Base-by-base conservation (phyloP, 2,113 vertebrate species). In the Sturnus vulgaris region DNA sequence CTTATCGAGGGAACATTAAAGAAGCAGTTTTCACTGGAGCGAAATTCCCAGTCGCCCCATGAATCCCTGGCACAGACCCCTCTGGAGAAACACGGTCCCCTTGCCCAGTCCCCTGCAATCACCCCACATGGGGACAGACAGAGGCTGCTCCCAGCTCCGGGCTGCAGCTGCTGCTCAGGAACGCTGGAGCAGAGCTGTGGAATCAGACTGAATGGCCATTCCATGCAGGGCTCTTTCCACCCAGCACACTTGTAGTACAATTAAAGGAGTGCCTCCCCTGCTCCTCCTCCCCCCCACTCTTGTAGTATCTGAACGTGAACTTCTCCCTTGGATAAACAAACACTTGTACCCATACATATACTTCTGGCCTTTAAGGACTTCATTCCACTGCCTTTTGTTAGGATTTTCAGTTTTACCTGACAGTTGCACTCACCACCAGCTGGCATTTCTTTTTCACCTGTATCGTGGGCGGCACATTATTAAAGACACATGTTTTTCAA, bases 401-500 rank as follows among this genome's bases (percentile, higher is more conserved):
- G 61, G 44, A 47, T 70, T 77, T 85, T 35, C 55, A 66, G 73
- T 75, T 95, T 89, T 64, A 94, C 85, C 90, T 95, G 78, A 52
- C 92, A 92, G 39, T 39, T 84, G 66, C 47, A 46, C 65, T 96
- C 68, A 66, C 47, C 42, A 33, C 46, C 9, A 30, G 18, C 55
- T 96, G 79, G 71, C 72, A 56, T 76, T 83, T 81, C 52, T 87
- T 93, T 60, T 57, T 53, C 33, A 90, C 82, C 73, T 95, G 46
- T 69, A 20, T 47, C 2, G 30, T 83, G 71, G 75, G 88, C 5
- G 30, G 70, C 73, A 92, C 24, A 15, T 85, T 88, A 80, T 53
- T 88, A 52, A 66, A 95, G 66, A 76, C 55, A 90, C 42, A 72
- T 5, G 47, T 76, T 95, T 96, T 82, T 75, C 90, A 95, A 79